Evolutionary conservation across 2,113 vertebrate genomes (phyloP), one percentile per base, ranked within the genome.

Genomic region (Xenopus borealis): DNA sequence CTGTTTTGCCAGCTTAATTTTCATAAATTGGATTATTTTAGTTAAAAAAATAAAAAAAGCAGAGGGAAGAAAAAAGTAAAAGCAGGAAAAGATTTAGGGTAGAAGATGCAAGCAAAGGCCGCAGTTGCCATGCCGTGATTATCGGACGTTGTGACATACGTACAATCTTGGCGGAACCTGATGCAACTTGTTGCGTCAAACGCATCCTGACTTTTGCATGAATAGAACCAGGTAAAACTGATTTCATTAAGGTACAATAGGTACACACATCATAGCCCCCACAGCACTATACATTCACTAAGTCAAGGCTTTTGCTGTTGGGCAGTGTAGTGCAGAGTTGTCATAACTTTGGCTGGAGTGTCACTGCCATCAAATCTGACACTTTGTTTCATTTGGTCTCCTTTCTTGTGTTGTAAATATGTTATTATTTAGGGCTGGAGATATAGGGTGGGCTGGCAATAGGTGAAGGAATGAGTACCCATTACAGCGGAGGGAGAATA

Each of bases 171-270:
- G 16, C 27, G 66, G 59, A 76, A 76, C 66, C 66, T 76, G 72
- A 75, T 75, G 72, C 72, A 75, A 69, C 65, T 50, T 62, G 72
- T 46, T 14, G 65, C 40, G 58, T 76, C 73, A 76, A 69, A 58
- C 73, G 69, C 73, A 76, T 76, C 73, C 68, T 72, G 69, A 78
- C 75, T 67, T 72, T 71, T 64, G 69, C 62, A 65, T 72, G 47
- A 71, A 66, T 12, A 71, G 53, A 71, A 78, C 47, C 65, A 72
- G 57, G 70, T 76, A 57, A 86, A 79, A 85, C 77, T 68, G 33
- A 55, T 76, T 76, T 76, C 27, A 76, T 76, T 76, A 69, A 18
- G 12, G 18, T 68, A 69, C 45, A 45, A 50, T 12, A 50, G 47
- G 47, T 50, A 50, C 47, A 50, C 47, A 50, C 47, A 50, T 16